Evolutionary conservation across 2,888 invertebrate genomes (phyloP).

Genomic region (Diaperis boleti): DNA sequence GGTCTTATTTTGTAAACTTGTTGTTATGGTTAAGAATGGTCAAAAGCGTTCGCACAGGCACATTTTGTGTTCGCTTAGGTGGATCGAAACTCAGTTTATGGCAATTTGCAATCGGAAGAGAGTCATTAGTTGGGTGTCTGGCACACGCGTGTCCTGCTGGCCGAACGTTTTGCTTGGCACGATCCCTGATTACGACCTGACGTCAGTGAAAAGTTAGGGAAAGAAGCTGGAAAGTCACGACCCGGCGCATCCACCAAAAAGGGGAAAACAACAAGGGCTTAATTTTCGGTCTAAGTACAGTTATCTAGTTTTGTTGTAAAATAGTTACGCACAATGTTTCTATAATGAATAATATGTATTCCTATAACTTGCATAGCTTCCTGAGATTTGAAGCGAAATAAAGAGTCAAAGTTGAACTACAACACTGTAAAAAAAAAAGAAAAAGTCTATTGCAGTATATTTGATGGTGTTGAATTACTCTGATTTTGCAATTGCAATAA

Average conservation of each 20-base stretch:
- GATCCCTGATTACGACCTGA: slow-evolving; percentile 51
- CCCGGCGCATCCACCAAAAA: slow-evolving; percentile 26
- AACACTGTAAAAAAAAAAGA: too few species aligned
- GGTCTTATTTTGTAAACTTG: too few species aligned
- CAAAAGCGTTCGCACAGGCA: neutral
- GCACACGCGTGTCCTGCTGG: slow-evolving; percentile 62
- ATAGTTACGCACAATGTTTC: too few species aligned
- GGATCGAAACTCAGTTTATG: slow-evolving; percentile 13
- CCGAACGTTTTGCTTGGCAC: slow-evolving; percentile 33
- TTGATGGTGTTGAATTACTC: too few species aligned
- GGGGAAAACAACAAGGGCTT: neutral
- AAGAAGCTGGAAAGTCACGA: neutral
- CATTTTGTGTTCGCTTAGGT: neutral
- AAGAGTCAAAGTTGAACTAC: too few species aligned
- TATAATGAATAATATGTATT: too few species aligned
- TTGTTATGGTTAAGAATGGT: too few species aligned
- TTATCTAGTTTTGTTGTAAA: too few species aligned
- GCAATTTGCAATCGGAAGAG: slow-evolving; percentile 65
- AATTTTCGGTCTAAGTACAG: neutral
- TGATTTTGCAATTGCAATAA: too few species aligned
- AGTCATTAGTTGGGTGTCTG: slow-evolving; percentile 67
- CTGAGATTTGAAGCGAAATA: too few species aligned
- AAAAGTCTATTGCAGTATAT: too few species aligned
- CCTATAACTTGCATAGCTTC: too few species aligned
- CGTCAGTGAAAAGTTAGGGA: slow-evolving; percentile 7